These are phyloP conservation scores for Liparis tanakae DNA, from an alignment of 2,797 vertebrate species.

Conservation along the genomic window DNA sequence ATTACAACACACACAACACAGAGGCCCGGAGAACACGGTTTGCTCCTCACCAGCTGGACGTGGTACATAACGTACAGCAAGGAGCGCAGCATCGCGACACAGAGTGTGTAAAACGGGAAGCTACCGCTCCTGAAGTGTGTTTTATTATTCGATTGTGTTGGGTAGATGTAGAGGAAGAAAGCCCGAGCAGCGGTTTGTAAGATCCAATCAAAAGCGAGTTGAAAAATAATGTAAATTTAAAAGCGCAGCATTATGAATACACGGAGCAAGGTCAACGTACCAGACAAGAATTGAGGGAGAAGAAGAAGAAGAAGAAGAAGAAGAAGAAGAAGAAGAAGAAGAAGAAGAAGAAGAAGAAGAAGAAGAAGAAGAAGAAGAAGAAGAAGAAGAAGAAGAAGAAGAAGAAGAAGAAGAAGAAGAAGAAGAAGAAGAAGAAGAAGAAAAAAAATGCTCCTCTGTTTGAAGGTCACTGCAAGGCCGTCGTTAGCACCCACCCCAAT, in stretches of 20 bases:
- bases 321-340: slow-evolving; percentile 8
- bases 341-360: slow-evolving; percentile 23
- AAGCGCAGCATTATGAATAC: slow-evolving; percentile 25
- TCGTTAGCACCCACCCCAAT: background rate
- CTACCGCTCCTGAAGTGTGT: slow-evolving; percentile 41
- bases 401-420: slow-evolving; percentile 22
- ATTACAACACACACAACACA: slow-evolving; percentile 23
- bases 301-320: slow-evolving; percentile 25
- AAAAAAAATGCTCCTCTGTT: slow-evolving; percentile 23
- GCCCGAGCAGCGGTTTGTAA: slow-evolving; percentile 33
- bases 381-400: slow-evolving; percentile 12
- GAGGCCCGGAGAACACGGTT: slow-evolving; percentile 19
- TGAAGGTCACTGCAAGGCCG: slow-evolving; percentile 39
- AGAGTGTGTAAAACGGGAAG: slow-evolving; percentile 25
- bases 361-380: slow-evolving; percentile 17
- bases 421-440: too few relatives aligned
- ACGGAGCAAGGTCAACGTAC: slow-evolving; percentile 20
- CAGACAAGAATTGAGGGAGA: background rate
- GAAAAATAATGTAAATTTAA: slow-evolving; percentile 4
- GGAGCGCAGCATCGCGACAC: slow-evolving; percentile 11
- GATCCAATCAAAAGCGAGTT: slow-evolving; percentile 24
- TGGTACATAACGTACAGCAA: slow-evolving; percentile 24
- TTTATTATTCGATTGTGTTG: slow-evolving; percentile 46
- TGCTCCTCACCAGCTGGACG: slow-evolving; percentile 35
- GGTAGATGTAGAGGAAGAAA: slow-evolving; percentile 44